Percentiles rank a stretch among this genome's conserved stretches.
These are phyloP conservation scores for Nanorana parkeri DNA, from an alignment of 2,113 vertebrate species.

Conservation along the genomic window DNA sequence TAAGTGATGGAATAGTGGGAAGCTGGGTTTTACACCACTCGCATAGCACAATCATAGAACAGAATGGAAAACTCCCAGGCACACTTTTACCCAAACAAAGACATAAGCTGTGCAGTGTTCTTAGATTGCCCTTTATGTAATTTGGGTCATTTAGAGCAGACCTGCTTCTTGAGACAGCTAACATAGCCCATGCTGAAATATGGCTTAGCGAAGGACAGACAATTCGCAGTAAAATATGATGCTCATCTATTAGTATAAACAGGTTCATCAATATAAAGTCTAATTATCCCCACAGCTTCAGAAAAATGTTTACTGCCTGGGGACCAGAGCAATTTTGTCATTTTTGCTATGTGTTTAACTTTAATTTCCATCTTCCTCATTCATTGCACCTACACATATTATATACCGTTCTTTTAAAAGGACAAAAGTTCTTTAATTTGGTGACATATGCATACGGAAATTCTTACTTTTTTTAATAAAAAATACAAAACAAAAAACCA, in stretches of 20 bases:
- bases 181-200: background rate
- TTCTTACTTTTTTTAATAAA: too few species aligned
- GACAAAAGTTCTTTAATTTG: too few species aligned
- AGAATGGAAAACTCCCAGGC: slow-evolving; percentile 1
- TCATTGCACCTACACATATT: too few species aligned
- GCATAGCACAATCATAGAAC: background rate
- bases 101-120: background rate
- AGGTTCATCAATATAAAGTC: background rate
- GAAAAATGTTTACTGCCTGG: too few species aligned
- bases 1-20: slow-evolving; percentile 4
- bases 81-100: slow-evolving; percentile 12
- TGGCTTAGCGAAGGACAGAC: background rate
- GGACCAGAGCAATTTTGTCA: too few species aligned
- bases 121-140: background rate
- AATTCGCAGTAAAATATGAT: background rate
- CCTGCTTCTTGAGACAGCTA: background rate
- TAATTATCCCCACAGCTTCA: too few species aligned
- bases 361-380: too few species aligned
- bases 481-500: too few species aligned
- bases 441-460: too few species aligned
- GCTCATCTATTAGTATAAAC: background rate
- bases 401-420: too few species aligned
- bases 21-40: background rate
- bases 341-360: too few species aligned
- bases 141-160: background rate